Conservation (phyloP, 2,113 vertebrate genomes). For the Laticauda laticaudata region DNA sequence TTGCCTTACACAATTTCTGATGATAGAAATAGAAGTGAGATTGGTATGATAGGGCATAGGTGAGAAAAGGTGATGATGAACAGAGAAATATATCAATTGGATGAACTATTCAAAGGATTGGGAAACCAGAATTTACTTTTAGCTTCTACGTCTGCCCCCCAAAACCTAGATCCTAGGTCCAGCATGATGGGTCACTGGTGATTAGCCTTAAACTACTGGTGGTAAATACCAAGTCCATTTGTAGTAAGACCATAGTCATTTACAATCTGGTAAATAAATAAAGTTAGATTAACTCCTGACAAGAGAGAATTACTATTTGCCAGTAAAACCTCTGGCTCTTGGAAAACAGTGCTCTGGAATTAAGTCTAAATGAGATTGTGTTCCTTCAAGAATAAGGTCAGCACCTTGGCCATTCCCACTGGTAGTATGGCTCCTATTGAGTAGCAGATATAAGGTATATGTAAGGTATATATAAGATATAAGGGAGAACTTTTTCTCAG, state of each 20-base stretch:
- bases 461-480: too few relatives aligned
- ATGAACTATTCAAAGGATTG: not conserved
- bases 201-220: not conserved
- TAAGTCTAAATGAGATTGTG: not conserved
- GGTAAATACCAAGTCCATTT: not conserved
- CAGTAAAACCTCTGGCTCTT: not conserved
- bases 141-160: not conserved
- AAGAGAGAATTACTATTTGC: not conserved
- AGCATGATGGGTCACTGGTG: not conserved
- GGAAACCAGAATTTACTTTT: not conserved
- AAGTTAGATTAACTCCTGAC: not conserved
- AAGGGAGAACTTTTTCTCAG: not conserved
- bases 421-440: not conserved
- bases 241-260: not conserved
- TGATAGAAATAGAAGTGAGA: not conserved
- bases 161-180: not conserved
- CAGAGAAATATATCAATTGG: not conserved
- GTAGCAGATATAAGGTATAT: not conserved
- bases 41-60: not conserved
- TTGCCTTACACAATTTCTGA: too few relatives aligned
- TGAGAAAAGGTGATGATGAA: not conserved
- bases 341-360: not conserved
- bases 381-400: not conserved
- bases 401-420: not conserved
- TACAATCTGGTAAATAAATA: not conserved